Conservation (phyloP, 2,888 invertebrate species). For the Eupeodes latifasciatus region DNA sequence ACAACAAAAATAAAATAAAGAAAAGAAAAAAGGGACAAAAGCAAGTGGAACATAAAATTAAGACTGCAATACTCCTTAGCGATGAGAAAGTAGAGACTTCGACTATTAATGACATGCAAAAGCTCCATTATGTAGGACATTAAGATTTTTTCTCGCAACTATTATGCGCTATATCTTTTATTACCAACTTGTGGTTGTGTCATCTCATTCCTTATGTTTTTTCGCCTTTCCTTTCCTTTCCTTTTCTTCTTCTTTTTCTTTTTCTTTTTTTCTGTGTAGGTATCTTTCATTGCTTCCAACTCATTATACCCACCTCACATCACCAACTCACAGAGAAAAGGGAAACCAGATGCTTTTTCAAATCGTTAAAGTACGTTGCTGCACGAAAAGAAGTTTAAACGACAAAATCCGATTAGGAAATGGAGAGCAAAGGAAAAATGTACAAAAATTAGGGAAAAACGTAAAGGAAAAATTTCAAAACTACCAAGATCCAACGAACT, state of each 20-base stretch:
- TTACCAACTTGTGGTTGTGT: conserved; percentile 76
- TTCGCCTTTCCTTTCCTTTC: conserved; percentile 31
- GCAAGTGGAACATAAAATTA: conserved; percentile 63
- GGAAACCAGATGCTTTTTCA: conserved; percentile 65
- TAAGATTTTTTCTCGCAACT: conserved; percentile 64
- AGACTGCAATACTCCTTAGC: conserved; percentile 63
- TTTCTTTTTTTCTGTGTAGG: background rate
- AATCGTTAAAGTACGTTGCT: conserved; percentile 11
- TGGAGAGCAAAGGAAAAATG: conserved; percentile 55
- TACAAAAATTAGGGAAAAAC: conserved; percentile 58
- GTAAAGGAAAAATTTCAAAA: background rate
- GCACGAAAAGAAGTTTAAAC: conserved; percentile 55
- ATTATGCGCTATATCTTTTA: conserved; percentile 69
- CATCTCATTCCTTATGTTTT: conserved; percentile 68
- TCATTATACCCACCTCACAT: conserved; percentile 38
- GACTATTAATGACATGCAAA: conserved; percentile 74
- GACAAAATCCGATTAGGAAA: conserved; percentile 72
- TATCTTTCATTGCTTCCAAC: conserved; percentile 43
- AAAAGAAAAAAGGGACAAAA: conserved; percentile 14
- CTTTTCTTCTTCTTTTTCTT: background rate
- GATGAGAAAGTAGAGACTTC: conserved; percentile 50
- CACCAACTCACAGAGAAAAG: background rate
- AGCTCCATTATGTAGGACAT: conserved; percentile 75
- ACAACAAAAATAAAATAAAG: background rate
- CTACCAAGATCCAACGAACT: background rate